Base-by-base conservation (phyloP, 1,140 invertebrate species). In the Amyelois transitella region DNA sequence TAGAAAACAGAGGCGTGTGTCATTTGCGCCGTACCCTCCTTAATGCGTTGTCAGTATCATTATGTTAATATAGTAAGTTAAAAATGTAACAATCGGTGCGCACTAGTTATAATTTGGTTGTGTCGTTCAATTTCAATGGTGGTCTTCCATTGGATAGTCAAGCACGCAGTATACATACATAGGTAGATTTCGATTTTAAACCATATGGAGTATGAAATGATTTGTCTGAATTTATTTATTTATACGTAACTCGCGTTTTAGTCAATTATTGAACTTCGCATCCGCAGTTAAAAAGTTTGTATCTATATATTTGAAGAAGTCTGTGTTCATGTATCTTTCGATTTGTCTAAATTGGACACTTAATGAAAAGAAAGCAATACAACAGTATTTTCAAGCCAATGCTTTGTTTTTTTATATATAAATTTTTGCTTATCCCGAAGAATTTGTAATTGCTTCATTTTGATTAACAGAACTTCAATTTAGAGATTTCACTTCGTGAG, bases 91-190 rank as follows among this genome's bases (percentile, higher is more conserved):
- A 38, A 14, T 38, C 32, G 32, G 32, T 38, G 32, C 32, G 32
- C 17, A 38, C 17, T 38, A 38, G 32, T 38, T 28, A 28, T 38
- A 38, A 6, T 38, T 38, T n/a, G n/a, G n/a, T n/a, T 14, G 32
- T 38, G 25, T 32, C 10, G 25, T 32, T 10, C 25, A 5, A 24
- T 38, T 38, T 38, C 25, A 38, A 38, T 38, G 32, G 4, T 24
- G 22, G 77, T 81, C 77, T 81, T 81, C 77, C 77, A 77, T 75
- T 72, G 64, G 62, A 53, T 66, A 75, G 72, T 70, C 75, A 72
- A 76, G 28, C 45, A 48, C 32, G 51, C 47, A 53, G 18, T 43
- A 53, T 49, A 18, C 48, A 18, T 51, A 52, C 25, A 64, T 22
- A 19, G 38, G n/a, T n/a, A n/a, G n/a, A n/a, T n/a, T 5, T 7